phyloP scores from a whole-genome alignment of 2,797 vertebrate genomes.

The Linurgus olivaceus region DNA sequence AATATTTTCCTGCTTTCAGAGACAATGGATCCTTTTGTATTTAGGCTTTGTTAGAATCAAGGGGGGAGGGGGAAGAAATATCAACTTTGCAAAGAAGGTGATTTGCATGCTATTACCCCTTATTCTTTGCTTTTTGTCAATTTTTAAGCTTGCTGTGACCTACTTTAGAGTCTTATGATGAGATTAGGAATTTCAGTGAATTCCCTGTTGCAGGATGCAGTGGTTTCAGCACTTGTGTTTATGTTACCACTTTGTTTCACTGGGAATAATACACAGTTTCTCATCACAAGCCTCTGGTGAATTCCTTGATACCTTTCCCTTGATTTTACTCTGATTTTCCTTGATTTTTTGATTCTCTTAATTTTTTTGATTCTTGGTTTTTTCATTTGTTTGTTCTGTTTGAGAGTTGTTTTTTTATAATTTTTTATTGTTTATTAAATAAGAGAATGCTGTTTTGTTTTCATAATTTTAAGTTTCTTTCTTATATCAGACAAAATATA shows the following conservation, averaged over 20 bases:
- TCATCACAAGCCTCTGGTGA: neutral
- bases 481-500: neutral
- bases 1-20: neutral
- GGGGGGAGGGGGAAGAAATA: neutral
- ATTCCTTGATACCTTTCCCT: neutral
- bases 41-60: slow-evolving; percentile 14
- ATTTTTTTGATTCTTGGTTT: neutral
- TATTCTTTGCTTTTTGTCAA: slow-evolving; percentile 58
- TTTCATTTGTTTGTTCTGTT: neutral
- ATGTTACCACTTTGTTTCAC: slow-evolving; percentile 26
- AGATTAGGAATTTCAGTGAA: slow-evolving; percentile 60
- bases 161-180: slow-evolving; percentile 65
- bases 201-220: neutral
- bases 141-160: slow-evolving; percentile 72
- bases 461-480: neutral
- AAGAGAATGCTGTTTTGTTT: neutral
- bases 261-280: slow-evolving; percentile 25
- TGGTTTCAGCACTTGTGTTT: slow-evolving; percentile 2
- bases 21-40: neutral
- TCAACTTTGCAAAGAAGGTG: slow-evolving; percentile 33
- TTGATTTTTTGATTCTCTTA: neutral
- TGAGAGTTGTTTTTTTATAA: neutral
- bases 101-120: slow-evolving; percentile 58
- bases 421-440: neutral
- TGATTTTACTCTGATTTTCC: neutral